phyloP scores from a whole-genome alignment of 2,113 vertebrate genomes.

The Cichladusa arquata region DNA sequence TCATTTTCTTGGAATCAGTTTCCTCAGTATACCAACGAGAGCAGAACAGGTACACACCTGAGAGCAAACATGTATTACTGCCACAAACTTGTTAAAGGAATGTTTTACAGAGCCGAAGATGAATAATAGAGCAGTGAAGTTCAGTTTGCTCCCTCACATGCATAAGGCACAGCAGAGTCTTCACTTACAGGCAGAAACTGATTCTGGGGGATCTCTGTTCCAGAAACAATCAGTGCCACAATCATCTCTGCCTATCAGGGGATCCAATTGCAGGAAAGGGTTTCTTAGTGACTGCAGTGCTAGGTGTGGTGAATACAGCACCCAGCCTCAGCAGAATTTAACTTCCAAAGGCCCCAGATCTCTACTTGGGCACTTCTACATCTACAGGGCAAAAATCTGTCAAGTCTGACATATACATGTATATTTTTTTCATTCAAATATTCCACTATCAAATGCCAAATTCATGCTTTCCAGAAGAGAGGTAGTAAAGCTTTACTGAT shows the following conservation, averaged over 20 bases:
- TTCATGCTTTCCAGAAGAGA: neutral
- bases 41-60: neutral
- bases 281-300: neutral
- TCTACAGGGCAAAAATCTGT: neutral
- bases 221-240: neutral
- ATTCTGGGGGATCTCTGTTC: neutral
- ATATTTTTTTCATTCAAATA: neutral
- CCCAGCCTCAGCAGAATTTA: neutral
- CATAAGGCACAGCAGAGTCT: neutral
- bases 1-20: neutral
- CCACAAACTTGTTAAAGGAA: neutral
- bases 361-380: neutral
- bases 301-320: neutral
- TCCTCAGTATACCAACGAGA: neutral
- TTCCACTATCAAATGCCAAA: neutral
- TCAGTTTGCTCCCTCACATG: neutral
- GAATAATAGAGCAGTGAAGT: neutral
- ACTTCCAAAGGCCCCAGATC: neutral
- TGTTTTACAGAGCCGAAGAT: neutral
- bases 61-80: neutral
- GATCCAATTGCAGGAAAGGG: neutral
- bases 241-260: neutral
- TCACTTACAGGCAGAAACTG: neutral
- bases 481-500: neutral
- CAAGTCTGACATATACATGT: fast-evolving